Conservation (phyloP, 2,797 vertebrate genomes). For the Phataginus tetradactyla region DNA sequence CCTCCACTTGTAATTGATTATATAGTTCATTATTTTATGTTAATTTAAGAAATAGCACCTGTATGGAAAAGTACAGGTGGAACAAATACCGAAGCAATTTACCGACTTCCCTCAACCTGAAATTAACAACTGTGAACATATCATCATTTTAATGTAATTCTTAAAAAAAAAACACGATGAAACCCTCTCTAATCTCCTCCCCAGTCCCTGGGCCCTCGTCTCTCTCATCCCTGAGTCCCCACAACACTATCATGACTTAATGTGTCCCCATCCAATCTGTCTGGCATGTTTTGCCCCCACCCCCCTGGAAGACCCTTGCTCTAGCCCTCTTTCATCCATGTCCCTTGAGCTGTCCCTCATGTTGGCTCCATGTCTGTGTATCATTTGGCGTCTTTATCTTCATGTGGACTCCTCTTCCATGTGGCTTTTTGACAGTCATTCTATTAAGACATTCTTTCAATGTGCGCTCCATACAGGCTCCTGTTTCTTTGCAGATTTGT, state of each 20-base stretch:
- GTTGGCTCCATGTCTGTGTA: not conserved
- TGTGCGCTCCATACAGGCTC: not conserved
- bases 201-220: not conserved
- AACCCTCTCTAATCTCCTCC: not conserved
- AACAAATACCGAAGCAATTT: not conserved
- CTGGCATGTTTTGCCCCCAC: not conserved
- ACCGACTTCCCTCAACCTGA: not conserved
- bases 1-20: not conserved
- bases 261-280: too few relatives aligned
- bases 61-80: not conserved
- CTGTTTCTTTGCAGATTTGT: not conserved
- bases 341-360: rapidly evolving
- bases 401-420: not conserved
- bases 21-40: not conserved
- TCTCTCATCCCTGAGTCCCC: not conserved
- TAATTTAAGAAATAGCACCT: not conserved
- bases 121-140: not conserved
- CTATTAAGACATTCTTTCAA: not conserved
- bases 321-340: not conserved
- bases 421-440: not conserved
- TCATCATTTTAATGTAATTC: not conserved
- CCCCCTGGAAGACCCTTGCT: not conserved
- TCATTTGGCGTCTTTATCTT: not conserved
- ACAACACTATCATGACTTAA: too few relatives aligned
- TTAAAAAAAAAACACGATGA: not conserved